These are phyloP conservation scores for Eledone cirrhosa DNA, from an alignment of 2,888 invertebrate species.

Conservation along the genomic window DNA sequence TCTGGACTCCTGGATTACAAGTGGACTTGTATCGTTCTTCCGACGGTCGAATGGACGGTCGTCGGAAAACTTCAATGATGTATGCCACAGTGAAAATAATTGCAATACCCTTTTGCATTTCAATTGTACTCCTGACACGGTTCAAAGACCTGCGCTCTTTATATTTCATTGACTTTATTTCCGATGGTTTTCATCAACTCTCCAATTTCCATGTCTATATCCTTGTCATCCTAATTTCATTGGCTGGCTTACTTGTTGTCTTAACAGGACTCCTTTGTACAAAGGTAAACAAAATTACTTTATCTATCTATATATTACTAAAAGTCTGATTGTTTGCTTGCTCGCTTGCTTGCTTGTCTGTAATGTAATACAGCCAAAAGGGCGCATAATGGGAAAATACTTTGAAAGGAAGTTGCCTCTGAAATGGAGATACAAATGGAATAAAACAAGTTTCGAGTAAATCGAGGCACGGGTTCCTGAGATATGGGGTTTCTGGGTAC, in stretches of 20 bases:
- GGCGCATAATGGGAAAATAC: too few species aligned
- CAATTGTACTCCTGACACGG: constrained; percentile 39
- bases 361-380: too few species aligned
- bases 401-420: too few species aligned
- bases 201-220: constrained; percentile 37
- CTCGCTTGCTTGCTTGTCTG: too few species aligned
- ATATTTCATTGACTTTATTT: constrained; percentile 35
- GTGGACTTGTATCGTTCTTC: constrained; percentile 36
- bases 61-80: constrained; percentile 40
- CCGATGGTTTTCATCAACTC: constrained; percentile 36
- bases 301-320: not conserved
- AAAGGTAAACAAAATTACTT: constrained; percentile 29
- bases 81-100: constrained; percentile 41
- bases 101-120: constrained; percentile 36
- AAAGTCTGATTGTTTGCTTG: too few species aligned
- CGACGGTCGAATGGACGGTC: constrained; percentile 34
- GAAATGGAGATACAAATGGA: too few species aligned
- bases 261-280: constrained; percentile 37
- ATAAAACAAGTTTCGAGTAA: too few species aligned
- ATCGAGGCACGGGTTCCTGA: too few species aligned
- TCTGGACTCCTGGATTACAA: constrained; percentile 43
- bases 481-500: too few species aligned
- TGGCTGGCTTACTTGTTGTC: constrained; percentile 37
- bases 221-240: constrained; percentile 38
- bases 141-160: constrained; percentile 39